Base-by-base conservation (phyloP, 2,888 invertebrate species). In the Cerastis rubricosa region DNA sequence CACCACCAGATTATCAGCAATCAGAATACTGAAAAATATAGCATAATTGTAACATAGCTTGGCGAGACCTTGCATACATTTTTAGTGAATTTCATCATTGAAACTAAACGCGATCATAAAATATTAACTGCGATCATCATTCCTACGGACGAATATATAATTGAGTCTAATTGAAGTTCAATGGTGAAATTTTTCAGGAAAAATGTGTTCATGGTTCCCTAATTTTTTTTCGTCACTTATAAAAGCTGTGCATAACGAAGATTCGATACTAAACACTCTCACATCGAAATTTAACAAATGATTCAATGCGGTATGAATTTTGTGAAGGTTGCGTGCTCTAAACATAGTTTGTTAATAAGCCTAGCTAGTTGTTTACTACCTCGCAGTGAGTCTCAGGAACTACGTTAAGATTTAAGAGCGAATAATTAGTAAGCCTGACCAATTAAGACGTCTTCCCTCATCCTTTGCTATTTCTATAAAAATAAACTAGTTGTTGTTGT, bases 1-100 rank as follows among this genome's bases (percentile, higher is more conserved):
- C 12, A 99, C 98, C 63, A 97, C 95, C 90, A 98, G 97, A 86
- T 98, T 97, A 85, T 98, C 97, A 12, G 98, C 98, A 90, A 99
- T 98, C 64, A 99, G 97, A 74, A 99, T 98, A 94, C 99, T 99
- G 92, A 73, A 84, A 78, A 22, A 43, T 22, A 2, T 0, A 5
- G 2, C 40, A n/a, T n/a, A n/a, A 22, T 45, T 71, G 25, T 4
- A 54, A 59, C 29, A n/a, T 1, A 7, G 9, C 29, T 47, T 25
- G 45, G 17, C n/a, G 17, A 43, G n/a, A 64, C 29, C 22, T 19
- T 17, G 14, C 43, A 29, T 49, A 80, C 43, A 59, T 29, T 59
- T 25, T 6, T 25, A 17, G 57, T n/a, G n/a, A 54, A 54, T 6
- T 57, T 57, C 14, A 57, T n/a, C 25, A 57, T 57, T 25, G 57